Evolutionary conservation across 2,888 invertebrate species (phyloP).

Genomic region (Alsophila aescularia): DNA sequence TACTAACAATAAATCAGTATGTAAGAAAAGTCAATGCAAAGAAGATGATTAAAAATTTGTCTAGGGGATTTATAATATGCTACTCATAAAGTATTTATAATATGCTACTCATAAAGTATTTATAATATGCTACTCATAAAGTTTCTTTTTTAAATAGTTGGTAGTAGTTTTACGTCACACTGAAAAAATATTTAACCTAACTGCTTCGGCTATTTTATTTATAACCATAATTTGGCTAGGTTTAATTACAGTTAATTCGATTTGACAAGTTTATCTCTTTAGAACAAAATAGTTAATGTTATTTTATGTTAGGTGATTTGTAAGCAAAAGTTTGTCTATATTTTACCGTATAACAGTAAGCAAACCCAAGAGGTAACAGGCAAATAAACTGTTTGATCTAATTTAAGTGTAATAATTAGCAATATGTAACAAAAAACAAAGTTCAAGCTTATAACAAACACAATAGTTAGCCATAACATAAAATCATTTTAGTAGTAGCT

Average conservation of each 20-base stretch:
- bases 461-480: not conserved
- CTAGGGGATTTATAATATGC: too few relatives aligned
- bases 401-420: not conserved
- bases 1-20: too few relatives aligned
- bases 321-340: not conserved
- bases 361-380: not conserved
- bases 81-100: too few relatives aligned
- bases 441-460: not conserved
- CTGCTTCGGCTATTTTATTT: too few relatives aligned
- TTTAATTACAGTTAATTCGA: too few relatives aligned
- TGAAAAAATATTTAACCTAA: not conserved
- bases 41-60: too few relatives aligned
- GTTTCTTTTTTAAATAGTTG: too few relatives aligned
- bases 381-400: slow-evolving; percentile 1
- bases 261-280: not conserved
- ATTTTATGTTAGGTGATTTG: slow-evolving; percentile 1
- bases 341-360: not conserved
- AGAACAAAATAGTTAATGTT: not conserved
- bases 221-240: not conserved
- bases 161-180: too few relatives aligned
- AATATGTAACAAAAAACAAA: not conserved
- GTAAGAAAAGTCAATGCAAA: too few relatives aligned
- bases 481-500: too few relatives aligned
- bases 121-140: too few relatives aligned
- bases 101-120: too few relatives aligned